Conservation (phyloP, 2,888 invertebrate genomes). For the Stenoptilia bipunctidactyla region DNA sequence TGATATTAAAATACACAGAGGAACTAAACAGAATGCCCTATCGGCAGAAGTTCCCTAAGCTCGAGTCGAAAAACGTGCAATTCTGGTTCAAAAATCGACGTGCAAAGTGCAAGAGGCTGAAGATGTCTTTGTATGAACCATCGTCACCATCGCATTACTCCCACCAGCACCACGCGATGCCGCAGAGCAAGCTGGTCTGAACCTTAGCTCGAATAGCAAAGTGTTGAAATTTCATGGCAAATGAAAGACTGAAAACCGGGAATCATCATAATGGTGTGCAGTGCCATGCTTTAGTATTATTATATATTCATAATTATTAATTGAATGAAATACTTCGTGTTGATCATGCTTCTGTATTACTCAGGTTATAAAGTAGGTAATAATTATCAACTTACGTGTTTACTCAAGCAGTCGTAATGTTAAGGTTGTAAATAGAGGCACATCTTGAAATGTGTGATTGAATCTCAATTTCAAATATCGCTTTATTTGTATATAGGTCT, state of each 20-base stretch:
- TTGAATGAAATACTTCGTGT: conserved; percentile 28
- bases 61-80: conserved; percentile 99
- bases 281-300: conserved; percentile 65
- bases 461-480: conserved; percentile 46
- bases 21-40: conserved; percentile 97
- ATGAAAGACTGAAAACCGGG: conserved; percentile 55
- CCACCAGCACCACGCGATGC: conserved; percentile 69
- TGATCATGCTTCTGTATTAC: conserved; percentile 28
- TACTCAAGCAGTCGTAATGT: conserved; percentile 20
- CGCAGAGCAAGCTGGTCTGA: conserved; percentile 63
- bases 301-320: neutral
- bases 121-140: conserved; percentile 88
- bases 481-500: conserved; percentile 34
- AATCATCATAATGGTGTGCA: conserved; percentile 52
- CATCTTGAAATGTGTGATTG: conserved; percentile 35
- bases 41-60: conserved; percentile 97
- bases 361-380: conserved; percentile 23
- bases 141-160: conserved; percentile 74
- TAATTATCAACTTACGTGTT: conserved; percentile 33
- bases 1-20: conserved; percentile 97
- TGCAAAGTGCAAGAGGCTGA: conserved; percentile 97
- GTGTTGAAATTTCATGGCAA: conserved; percentile 9
- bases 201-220: conserved; percentile 4
- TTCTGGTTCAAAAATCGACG: conserved; percentile 99
- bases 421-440: conserved; percentile 19